These are phyloP conservation scores for Saturnia japonica DNA, from an alignment of 2,888 invertebrate genomes.

Conservation along the genomic window DNA sequence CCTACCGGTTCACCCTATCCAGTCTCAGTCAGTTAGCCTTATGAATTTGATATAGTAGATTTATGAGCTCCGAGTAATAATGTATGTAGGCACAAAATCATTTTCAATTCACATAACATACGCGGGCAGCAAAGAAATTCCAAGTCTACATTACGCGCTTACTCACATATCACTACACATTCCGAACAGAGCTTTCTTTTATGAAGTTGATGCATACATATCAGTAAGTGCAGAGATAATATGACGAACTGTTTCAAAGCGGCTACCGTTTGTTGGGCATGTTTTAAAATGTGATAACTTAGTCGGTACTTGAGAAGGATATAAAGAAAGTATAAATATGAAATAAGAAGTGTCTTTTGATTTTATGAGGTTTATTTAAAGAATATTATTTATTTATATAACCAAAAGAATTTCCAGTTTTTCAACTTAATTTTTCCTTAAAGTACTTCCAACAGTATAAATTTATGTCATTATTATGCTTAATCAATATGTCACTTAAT, in stretches of 20 bases:
- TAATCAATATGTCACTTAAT: too few species aligned
- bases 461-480: too few species aligned
- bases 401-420: background rate
- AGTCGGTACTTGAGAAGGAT: conserved; percentile 12
- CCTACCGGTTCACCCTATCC: too few species aligned
- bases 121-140: background rate
- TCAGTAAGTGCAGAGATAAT: conserved; percentile 41
- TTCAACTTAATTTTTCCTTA: too few species aligned
- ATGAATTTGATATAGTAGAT: too few species aligned
- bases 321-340: background rate
- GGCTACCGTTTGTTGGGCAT: conserved; percentile 45
- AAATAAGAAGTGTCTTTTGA: background rate
- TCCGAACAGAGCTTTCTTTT: conserved; percentile 48
- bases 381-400: background rate
- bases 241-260: conserved; percentile 35
- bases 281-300: conserved; percentile 17
- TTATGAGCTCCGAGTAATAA: background rate
- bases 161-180: conserved; percentile 25
- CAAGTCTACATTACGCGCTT: background rate
- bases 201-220: conserved; percentile 46
- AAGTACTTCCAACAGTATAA: too few species aligned
- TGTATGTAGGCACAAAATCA: background rate
- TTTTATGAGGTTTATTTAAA: background rate
- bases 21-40: too few species aligned
- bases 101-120: background rate